These are phyloP conservation scores for Branchinecta lindahli DNA, from an alignment of 1,140 invertebrate species.

Conservation along the genomic window DNA sequence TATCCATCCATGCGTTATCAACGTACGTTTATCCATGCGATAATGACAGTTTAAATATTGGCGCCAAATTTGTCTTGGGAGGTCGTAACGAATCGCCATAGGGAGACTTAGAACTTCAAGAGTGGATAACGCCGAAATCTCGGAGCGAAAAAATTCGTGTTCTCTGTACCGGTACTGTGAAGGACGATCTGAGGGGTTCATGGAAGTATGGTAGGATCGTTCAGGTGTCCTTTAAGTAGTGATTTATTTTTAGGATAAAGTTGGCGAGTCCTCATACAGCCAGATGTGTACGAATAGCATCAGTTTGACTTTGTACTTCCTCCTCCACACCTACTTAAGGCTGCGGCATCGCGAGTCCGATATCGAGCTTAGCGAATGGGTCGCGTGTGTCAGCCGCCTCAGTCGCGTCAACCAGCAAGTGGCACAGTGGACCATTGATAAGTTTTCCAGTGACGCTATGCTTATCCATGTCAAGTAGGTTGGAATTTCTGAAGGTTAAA, in stretches of 20 bases:
- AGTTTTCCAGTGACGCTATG: constrained; percentile 30
- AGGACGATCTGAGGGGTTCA: too few species aligned
- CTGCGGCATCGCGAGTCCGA: constrained; percentile 31
- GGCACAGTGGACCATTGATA: constrained; percentile 32
- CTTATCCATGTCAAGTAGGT: constrained; percentile 31
- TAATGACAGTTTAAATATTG: too few species aligned
- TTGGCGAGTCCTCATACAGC: constrained; percentile 22
- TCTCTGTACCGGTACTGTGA: too few species aligned
- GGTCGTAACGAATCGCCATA: too few species aligned
- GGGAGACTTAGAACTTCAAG: too few species aligned
- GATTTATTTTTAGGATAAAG: background rate
- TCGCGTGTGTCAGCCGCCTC: constrained; percentile 30
- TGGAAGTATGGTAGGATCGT: too few species aligned
- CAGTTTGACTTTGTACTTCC: constrained; percentile 33
- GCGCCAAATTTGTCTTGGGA: too few species aligned
- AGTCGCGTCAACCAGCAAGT: constrained; percentile 29
- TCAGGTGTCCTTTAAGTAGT: too few species aligned
- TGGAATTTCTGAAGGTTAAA: background rate
- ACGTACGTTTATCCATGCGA: too few species aligned
- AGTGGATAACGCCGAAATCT: too few species aligned
- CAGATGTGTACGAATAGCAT: constrained; percentile 23
- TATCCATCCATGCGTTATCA: too few species aligned
- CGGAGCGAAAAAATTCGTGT: too few species aligned
- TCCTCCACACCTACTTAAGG: constrained; percentile 38
- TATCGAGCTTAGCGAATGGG: constrained; percentile 32